These are phyloP conservation scores for Sinopyrophorus schimmeli DNA, from an alignment of 2,888 invertebrate species.

Conservation along the genomic window DNA sequence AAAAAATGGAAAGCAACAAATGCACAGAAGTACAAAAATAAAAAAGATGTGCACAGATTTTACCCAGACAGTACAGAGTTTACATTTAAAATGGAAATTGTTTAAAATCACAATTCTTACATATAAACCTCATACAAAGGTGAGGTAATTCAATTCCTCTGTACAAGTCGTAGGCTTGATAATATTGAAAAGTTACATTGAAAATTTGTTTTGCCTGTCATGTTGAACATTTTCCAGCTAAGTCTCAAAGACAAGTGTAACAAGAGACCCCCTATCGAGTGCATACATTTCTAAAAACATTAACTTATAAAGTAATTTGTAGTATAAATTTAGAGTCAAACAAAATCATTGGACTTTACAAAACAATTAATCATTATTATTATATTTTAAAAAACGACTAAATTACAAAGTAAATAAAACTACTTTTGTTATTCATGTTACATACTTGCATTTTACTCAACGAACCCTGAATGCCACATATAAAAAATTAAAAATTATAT, in stretches of 20 bases:
- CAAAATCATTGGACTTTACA: constrained; percentile 42
- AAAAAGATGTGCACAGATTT: constrained; percentile 17
- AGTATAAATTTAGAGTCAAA: constrained; percentile 42
- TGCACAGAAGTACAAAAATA: constrained; percentile 15
- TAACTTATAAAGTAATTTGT: constrained; percentile 32
- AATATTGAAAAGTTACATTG: constrained; percentile 22
- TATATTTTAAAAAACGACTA: constrained; percentile 28
- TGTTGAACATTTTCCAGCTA: constrained; percentile 26
- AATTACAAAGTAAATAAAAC: constrained; percentile 32
- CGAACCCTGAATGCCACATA: constrained; percentile 49
- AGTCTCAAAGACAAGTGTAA: constrained; percentile 26
- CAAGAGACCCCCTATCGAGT: constrained; percentile 23
- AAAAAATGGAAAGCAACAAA: too few relatives aligned
- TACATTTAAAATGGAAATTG: constrained; percentile 17
- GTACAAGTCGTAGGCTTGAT: constrained; percentile 22
- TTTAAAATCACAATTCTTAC: constrained; percentile 22
- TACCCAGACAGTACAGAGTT: constrained; percentile 22
- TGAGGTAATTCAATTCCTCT: too few relatives aligned
- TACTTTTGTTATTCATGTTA: constrained; percentile 31
- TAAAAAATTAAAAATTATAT: constrained; percentile 19
- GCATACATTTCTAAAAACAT: constrained; percentile 27
- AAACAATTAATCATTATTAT: constrained; percentile 27
- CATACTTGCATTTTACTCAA: constrained; percentile 30
- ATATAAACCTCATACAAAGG: too few relatives aligned
- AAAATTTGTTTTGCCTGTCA: constrained; percentile 17